Evolutionary conservation across 2,888 invertebrate genomes (phyloP).

Genomic region (Rhorus exstirpatorius): DNA sequence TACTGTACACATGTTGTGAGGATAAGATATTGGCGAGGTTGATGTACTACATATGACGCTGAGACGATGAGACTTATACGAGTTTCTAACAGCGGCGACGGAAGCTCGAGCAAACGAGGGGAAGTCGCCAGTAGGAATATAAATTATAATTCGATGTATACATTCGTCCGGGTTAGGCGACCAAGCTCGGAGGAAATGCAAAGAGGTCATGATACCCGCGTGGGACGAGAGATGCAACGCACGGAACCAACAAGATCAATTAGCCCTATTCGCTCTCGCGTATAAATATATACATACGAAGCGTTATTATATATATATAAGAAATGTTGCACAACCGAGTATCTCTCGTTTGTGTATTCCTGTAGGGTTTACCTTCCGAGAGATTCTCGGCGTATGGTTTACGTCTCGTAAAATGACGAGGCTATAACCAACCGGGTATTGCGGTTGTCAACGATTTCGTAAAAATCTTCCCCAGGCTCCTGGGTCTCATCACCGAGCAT

Average conservation of each 20-base stretch:
- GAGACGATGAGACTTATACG: not conserved
- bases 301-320: slow-evolving; percentile 26
- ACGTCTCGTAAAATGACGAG: slow-evolving; percentile 30
- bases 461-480: slow-evolving; percentile 17
- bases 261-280: slow-evolving; percentile 52
- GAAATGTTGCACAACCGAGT: slow-evolving; percentile 17
- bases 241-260: slow-evolving; percentile 61
- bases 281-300: slow-evolving; percentile 31
- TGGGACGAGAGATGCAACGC: slow-evolving; percentile 42
- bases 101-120: not conserved
- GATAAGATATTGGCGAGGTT: not conserved
- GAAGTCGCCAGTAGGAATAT: slow-evolving; percentile 41
- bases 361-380: slow-evolving; percentile 28
- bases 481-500: slow-evolving; percentile 11
- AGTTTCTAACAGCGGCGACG: slow-evolving; percentile 1
- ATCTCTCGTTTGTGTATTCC: slow-evolving; percentile 44
- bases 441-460: slow-evolving; percentile 44
- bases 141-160: slow-evolving; percentile 67
- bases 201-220: slow-evolving; percentile 50
- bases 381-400: slow-evolving; percentile 33
- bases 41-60: not conserved
- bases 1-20: no score
- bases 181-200: slow-evolving; percentile 18
- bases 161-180: slow-evolving; percentile 55
- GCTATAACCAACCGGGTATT: slow-evolving; percentile 8